Percentiles rank a stretch among this genome's conserved stretches.
These are phyloP conservation scores for Mus spicilegus DNA, from an alignment of 2,113 vertebrate genomes.

Conservation along the genomic window DNA sequence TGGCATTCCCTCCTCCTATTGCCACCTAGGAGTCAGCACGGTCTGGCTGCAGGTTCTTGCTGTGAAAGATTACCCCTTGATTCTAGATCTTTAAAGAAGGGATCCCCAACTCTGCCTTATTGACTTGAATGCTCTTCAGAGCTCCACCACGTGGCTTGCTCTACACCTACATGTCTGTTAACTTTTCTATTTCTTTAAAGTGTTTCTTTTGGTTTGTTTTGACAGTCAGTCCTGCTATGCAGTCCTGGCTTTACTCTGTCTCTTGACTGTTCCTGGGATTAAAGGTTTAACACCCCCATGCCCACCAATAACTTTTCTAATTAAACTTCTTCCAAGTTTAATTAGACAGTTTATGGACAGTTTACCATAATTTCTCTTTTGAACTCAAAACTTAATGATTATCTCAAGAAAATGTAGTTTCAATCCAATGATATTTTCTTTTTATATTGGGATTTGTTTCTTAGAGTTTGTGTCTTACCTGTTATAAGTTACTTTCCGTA, in stretches of 20 bases:
- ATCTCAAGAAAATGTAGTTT: background rate
- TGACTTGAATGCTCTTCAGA: background rate
- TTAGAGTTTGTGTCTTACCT: background rate
- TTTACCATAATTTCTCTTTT: background rate
- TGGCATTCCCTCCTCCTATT: background rate
- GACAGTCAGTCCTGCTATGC: background rate
- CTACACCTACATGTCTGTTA: too few relatives aligned
- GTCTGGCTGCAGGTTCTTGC: background rate
- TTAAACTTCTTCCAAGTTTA: background rate
- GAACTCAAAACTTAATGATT: background rate
- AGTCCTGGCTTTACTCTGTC: too few relatives aligned
- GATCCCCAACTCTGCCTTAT: background rate
- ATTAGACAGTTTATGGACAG: background rate
- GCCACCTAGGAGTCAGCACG: too few relatives aligned
- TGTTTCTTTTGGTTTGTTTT: background rate
- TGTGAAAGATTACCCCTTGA: background rate
- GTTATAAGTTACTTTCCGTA: background rate
- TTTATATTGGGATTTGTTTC: constrained; percentile 15
- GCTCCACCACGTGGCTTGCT: background rate
- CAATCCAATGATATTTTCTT: background rate
- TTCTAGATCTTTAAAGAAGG: background rate
- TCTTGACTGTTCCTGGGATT: background rate
- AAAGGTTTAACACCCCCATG: background rate
- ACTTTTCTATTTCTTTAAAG: background rate
- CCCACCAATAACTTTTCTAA: background rate